These are phyloP conservation scores for Choreutis nemorana DNA, from an alignment of 2,888 invertebrate species.

Conservation along the genomic window DNA sequence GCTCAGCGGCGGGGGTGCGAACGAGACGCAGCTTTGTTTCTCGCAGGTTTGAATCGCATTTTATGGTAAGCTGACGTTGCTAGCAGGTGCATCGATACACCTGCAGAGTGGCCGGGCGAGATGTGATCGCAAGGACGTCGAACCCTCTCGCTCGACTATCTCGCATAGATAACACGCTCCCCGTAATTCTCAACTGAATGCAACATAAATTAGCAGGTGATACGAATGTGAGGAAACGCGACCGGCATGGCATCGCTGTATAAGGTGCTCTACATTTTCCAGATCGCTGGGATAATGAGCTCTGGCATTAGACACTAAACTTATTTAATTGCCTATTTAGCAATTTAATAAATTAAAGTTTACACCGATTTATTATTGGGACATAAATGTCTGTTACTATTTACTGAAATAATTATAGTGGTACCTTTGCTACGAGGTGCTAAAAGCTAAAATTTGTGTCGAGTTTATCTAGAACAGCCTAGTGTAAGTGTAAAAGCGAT, in stretches of 20 bases:
- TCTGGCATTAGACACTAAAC: slow-evolving; percentile 3
- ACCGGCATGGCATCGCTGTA: slow-evolving; percentile 19
- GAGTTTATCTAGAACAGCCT: slow-evolving; percentile 8
- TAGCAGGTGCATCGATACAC: slow-evolving; percentile 59
- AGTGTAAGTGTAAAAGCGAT: slow-evolving; percentile 8
- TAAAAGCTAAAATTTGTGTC: neutral
- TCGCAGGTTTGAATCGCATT: slow-evolving; percentile 55
- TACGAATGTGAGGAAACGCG: slow-evolving; percentile 37
- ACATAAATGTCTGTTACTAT: neutral
- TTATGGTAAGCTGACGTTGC: slow-evolving; percentile 60
- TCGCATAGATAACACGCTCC: slow-evolving; percentile 39
- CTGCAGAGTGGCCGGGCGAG: slow-evolving; percentile 57
- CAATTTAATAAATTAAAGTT: neutral
- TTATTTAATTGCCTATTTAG: neutral
- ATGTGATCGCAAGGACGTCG: slow-evolving; percentile 56
- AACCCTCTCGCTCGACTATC: slow-evolving; percentile 33
- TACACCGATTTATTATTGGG: neutral
- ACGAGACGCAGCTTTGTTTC: slow-evolving; percentile 45
- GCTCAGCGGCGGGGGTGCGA: slow-evolving; percentile 26
- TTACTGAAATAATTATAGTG: neutral
- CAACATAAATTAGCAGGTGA: slow-evolving; percentile 52
- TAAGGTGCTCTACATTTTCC: slow-evolving; percentile 22
- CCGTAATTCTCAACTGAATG: slow-evolving; percentile 42
- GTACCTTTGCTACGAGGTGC: neutral
- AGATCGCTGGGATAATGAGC: slow-evolving; percentile 31